phyloP scores from a whole-genome alignment of 1,140 invertebrate species.

The Cydia fagiglandana region DNA sequence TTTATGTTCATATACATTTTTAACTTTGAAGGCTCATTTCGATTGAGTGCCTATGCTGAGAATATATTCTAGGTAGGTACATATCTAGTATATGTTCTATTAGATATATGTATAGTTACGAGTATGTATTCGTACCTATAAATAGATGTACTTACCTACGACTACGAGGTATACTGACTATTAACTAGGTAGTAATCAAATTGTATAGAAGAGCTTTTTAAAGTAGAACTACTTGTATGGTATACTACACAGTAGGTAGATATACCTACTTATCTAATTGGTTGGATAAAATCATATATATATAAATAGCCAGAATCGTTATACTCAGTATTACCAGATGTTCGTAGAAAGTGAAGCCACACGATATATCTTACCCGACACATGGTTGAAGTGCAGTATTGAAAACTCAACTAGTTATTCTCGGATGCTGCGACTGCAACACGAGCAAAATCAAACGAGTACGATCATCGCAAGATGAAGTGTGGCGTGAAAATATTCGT shows the following conservation, averaged over 20 bases:
- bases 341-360: background rate
- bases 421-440: background rate
- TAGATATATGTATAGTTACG: no score
- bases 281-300: background rate
- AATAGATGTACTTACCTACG: no score
- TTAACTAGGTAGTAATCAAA: no score
- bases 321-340: background rate
- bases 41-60: background rate
- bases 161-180: no score
- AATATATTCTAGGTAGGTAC: no score
- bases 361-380: constrained; percentile 1
- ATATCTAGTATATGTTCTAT: no score
- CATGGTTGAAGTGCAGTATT: background rate
- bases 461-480: background rate
- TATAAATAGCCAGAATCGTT: background rate
- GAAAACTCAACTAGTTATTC: constrained; percentile 16
- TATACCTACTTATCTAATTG: no score
- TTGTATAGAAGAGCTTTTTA: no score
- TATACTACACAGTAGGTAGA: no score
- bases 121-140: no score
- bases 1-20: background rate
- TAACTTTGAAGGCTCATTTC: background rate
- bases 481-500: constrained; percentile 27
- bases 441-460: constrained; percentile 1
- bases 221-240: no score